Base-by-base conservation (phyloP, 2,797 vertebrate genomes). In the Helarctos malayanus region DNA sequence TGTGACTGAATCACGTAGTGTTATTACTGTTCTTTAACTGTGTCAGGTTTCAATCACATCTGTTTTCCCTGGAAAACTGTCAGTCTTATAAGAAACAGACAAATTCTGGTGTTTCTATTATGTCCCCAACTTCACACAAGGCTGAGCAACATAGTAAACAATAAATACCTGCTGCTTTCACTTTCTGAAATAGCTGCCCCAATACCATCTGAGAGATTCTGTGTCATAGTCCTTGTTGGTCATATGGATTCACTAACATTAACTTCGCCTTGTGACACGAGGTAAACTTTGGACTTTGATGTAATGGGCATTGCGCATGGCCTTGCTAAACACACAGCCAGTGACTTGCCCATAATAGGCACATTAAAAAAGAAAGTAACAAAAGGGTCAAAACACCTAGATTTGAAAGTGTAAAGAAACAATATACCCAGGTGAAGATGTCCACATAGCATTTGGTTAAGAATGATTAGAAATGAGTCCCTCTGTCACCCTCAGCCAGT, bases 321-420 rank as follows among this genome's bases (percentile, higher is more conserved):
- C 27, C 49, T n/a, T 86, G n/a, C 68, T 81, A 81, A 93, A 89
- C 79, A 79, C 63, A 91, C n/a, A 94, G 68, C 41, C 49, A 84
- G 57, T 63, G 56, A 61, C 19, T 38, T 91, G 21, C 63, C 83
- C 38, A 71, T 54, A 86, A 90, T 6, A 63, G 76, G 54, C 56
- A 95, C 16, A 68, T 84, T 56, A n/a, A 86, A 95, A 95, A 96
- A 97, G 82, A 97, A 94, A 82, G 68, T 85, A 59, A 63, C 54
- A 78, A 69, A 88, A 87, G 94, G 81, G 71, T 92, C 78, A 96
- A 89, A 93, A 88, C 71, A 54, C n/a, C 68, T 88, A 45, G 12
- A 88, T 91, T 85, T 95, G 84, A 90, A 71, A 95, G 92, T 81
- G n/a, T 21, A 90, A 75, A 95, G 32, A 89, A 83, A 92, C 32